phyloP scores from a whole-genome alignment of 2,797 vertebrate species.

The Esox masquinongy region DNA sequence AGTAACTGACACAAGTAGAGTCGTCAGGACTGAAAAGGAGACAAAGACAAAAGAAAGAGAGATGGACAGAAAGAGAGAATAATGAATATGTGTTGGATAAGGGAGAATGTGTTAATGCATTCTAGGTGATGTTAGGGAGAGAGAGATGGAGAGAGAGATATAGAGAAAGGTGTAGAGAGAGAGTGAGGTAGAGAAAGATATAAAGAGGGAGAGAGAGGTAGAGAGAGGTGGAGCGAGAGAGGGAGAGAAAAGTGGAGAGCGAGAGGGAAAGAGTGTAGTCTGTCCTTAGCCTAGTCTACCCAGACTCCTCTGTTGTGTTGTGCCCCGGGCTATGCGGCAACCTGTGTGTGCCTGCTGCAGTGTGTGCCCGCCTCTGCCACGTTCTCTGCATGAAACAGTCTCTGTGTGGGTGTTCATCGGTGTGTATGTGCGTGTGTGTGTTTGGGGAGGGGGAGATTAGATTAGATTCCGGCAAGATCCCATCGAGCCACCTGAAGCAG shows the following conservation, averaged over 20 bases:
- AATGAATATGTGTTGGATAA: constrained; percentile 4
- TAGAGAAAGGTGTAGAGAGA: no score
- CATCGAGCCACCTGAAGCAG: constrained; percentile 62
- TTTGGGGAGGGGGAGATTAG: constrained; percentile 49
- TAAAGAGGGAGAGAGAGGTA: not conserved
- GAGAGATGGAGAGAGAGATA: constrained; percentile 10
- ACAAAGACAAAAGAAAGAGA: constrained; percentile 41
- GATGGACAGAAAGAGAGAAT: not conserved
- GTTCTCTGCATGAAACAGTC: constrained; percentile 10
- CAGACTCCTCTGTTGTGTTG: constrained; percentile 39
- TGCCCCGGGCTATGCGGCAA: constrained; percentile 1
- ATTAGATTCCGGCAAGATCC: constrained; percentile 62
- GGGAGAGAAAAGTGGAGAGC: not conserved
- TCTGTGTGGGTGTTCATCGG: not conserved
- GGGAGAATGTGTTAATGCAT: not conserved
- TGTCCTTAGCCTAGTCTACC: constrained; percentile 35
- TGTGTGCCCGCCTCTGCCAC: constrained; percentile 12
- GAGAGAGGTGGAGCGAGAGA: not conserved
- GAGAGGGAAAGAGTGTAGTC: constrained; percentile 16
- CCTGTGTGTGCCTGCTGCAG: constrained; percentile 13
- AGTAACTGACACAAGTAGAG: constrained; percentile 66
- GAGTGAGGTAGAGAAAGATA: not conserved
- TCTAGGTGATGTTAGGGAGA: not conserved
- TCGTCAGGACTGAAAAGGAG: constrained; percentile 57
- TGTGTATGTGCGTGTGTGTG: constrained; percentile 17